phyloP scores from a whole-genome alignment of 2,888 invertebrate species.

The Pharmacophagus antenor region DNA sequence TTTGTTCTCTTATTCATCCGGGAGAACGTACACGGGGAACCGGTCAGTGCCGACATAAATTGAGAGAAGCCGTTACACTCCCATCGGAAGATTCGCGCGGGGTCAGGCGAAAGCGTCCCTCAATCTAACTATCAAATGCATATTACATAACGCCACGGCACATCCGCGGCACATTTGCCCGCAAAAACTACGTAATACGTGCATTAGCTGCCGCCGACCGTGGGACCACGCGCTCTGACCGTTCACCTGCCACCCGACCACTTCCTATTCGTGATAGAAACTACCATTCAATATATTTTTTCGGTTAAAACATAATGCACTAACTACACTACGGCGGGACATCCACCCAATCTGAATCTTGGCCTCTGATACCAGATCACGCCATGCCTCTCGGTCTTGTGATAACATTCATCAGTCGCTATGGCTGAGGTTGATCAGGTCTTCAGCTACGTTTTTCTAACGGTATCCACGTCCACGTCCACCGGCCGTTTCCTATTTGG shows the following conservation, averaged over 20 bases:
- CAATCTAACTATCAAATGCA: slow-evolving; percentile 26
- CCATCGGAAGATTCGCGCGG: slow-evolving; percentile 22
- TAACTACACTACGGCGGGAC: too few species aligned
- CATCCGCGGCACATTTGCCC: slow-evolving; percentile 26
- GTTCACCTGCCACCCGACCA: slow-evolving; percentile 10
- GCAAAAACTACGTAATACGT: slow-evolving; percentile 27
- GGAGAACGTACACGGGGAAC: too few species aligned
- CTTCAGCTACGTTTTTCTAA: too few species aligned
- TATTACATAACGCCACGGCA: slow-evolving; percentile 26
- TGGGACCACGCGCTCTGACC: slow-evolving; percentile 27
- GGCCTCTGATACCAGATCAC: too few species aligned
- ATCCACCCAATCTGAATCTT: too few species aligned
- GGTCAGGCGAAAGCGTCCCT: slow-evolving; percentile 25
- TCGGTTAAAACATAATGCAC: too few species aligned
- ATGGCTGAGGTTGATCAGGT: too few species aligned
- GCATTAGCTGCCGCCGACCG: slow-evolving; percentile 20
- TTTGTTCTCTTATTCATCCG: too few species aligned
- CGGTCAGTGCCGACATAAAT: not conserved
- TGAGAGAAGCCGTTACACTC: slow-evolving; percentile 20
- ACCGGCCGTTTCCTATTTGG: too few species aligned
- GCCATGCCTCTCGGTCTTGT: too few species aligned
- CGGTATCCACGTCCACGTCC: too few species aligned
- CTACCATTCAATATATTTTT: not conserved
- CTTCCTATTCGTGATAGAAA: slow-evolving; percentile 18
- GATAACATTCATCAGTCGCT: too few species aligned